These are phyloP conservation scores for Drosophila pseudoobscura DNA, from an alignment of 1,140 invertebrate genomes.

Conservation along the genomic window DNA sequence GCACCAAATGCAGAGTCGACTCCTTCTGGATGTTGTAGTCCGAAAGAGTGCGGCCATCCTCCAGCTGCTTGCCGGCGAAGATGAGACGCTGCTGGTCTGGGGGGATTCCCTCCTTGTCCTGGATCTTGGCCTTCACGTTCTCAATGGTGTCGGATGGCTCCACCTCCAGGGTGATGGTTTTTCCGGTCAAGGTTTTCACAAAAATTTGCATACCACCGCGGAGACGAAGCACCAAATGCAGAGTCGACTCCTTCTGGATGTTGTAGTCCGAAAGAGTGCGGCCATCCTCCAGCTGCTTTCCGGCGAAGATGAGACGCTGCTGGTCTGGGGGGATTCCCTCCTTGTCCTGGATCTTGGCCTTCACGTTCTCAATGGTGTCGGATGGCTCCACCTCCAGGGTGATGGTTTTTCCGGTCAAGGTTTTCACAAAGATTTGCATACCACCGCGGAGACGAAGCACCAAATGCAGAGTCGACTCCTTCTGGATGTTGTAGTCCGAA, in stretches of 20 bases:
- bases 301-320: too few relatives aligned
- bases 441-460: slow-evolving; percentile 92
- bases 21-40: slow-evolving; percentile 95
- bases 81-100: slow-evolving; percentile 89
- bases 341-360: slow-evolving; percentile 90
- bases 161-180: too few relatives aligned
- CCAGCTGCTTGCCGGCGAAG: slow-evolving; percentile 87
- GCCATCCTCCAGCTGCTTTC: too few relatives aligned
- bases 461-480: slow-evolving; percentile 95
- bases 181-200: too few relatives aligned
- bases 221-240: too few relatives aligned
- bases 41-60: slow-evolving; percentile 89
- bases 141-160: too few relatives aligned
- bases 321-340: slow-evolving; percentile 86
- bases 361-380: slow-evolving; percentile 92
- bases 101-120: too few relatives aligned
- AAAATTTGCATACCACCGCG: too few relatives aligned
- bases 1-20: slow-evolving; percentile 91
- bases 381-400: slow-evolving; percentile 91
- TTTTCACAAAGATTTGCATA: slow-evolving; percentile 94
- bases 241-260: too few relatives aligned
- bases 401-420: slow-evolving; percentile 92
- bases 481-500: slow-evolving; percentile 90
- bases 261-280: too few relatives aligned
- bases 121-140: too few relatives aligned